phyloP scores from a whole-genome alignment of 2,113 vertebrate species.

The Microtus montanus region DNA sequence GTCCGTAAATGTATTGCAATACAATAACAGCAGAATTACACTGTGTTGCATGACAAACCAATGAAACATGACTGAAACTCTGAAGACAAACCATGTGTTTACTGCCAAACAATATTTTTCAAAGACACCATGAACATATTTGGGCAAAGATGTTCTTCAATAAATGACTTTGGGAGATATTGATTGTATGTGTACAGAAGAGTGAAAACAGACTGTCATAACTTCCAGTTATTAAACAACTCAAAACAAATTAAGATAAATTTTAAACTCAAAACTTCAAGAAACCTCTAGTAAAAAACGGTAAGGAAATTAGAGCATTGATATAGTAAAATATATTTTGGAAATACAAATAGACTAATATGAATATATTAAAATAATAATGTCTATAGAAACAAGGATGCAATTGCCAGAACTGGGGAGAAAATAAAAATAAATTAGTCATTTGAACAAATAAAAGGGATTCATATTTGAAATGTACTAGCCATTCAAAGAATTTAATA shows the following conservation, averaged over 20 bases:
- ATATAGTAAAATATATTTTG: not conserved
- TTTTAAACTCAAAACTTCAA: not conserved
- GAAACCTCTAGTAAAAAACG: not conserved
- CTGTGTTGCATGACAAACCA: not conserved
- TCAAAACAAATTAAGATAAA: not conserved
- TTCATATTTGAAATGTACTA: too few relatives aligned
- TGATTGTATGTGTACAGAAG: not conserved
- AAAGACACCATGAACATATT: not conserved
- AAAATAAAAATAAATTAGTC: not conserved
- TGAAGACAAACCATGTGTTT: not conserved
- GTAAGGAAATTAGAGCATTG: not conserved
- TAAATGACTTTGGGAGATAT: not conserved
- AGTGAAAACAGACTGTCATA: not conserved
- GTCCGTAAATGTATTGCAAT: not conserved
- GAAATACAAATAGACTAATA: not conserved
- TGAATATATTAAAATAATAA: not conserved
- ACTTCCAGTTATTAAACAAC: not conserved
- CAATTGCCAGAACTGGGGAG: not conserved
- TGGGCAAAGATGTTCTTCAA: not conserved
- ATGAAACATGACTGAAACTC: not conserved
- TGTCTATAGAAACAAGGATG: not conserved
- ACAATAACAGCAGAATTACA: not conserved
- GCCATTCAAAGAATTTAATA: not conserved
- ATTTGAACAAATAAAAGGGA: not conserved
- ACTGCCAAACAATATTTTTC: not conserved